phyloP scores from a whole-genome alignment of 1,140 invertebrate genomes.

The Orchestia grillus region DNA sequence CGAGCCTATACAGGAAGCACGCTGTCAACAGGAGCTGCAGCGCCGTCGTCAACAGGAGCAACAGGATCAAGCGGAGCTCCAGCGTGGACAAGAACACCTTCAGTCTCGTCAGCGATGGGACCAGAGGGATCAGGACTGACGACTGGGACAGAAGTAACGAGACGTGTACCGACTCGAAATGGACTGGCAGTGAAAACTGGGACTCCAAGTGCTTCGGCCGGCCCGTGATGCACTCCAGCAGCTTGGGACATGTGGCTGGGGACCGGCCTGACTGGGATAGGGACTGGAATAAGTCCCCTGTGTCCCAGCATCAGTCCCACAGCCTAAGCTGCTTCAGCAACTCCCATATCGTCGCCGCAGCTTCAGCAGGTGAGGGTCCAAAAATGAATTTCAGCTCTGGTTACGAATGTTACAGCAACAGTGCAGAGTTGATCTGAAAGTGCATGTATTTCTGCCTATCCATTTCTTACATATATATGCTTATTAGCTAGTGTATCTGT shows the following conservation, averaged over 20 bases:
- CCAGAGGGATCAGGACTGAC: not conserved
- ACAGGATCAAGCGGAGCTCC: not conserved
- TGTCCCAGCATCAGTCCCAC: not conserved
- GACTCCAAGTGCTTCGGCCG: not conserved
- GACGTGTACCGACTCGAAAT: not conserved
- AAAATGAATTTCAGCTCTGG: too few relatives aligned
- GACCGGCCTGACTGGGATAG: not conserved
- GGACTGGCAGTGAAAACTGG: not conserved
- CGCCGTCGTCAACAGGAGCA: not conserved
- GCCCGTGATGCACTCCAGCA: not conserved
- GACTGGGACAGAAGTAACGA: not conserved
- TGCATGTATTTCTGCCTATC: too few relatives aligned
- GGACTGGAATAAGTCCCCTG: not conserved
- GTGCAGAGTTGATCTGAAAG: too few relatives aligned
- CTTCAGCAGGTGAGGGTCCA: not conserved
- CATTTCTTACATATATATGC: too few relatives aligned
- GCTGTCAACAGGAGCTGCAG: conserved; percentile 30
- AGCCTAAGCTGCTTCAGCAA: conserved; percentile 21
- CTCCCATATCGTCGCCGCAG: not conserved
- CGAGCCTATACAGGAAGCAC: conserved; percentile 17
- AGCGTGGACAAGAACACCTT: not conserved
- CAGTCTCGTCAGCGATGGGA: not conserved
- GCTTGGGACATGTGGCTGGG: conserved; percentile 35
- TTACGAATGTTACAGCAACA: too few relatives aligned
- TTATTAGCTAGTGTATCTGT: too few relatives aligned